Evolutionary conservation across 2,888 invertebrate genomes (phyloP), one percentile per base, ranked within the genome.

Genomic region (Conops quadrifasciatus): DNA sequence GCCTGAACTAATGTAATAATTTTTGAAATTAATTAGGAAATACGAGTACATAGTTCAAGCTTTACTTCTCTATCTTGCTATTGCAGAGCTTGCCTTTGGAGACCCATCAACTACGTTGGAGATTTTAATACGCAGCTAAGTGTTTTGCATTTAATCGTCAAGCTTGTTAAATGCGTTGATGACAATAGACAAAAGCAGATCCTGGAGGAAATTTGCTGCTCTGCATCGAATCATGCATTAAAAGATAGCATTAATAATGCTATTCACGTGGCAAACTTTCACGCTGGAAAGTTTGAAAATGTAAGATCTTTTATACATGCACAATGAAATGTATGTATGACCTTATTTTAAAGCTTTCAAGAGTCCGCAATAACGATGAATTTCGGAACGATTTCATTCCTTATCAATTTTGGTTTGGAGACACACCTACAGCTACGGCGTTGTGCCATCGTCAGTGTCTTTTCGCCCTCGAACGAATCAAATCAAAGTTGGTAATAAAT

Each of bases 71-170:
- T 26, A 28, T n/a, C n/a, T 9, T 62, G 11, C 19, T 19, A 5
- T 59, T 73, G 49, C 56, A 79, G 79, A 4, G 74, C 74, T 36
- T 76, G 75, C n/a, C 65, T 80, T 49, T 80, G 80, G 80, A 70
- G 72, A 63, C 77, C 79, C 24, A 73, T 79, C 64, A 75, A 76
- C 43, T 72, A 77, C 24, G 78, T 75, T 21, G 78, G 77, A 1
- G 78, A 80, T 62, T 79, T 76, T 43, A 80, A 78, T 62, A 78
- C 78, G 0, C 79, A 80, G 69, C 71, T 75, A 51, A 28, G 76
- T 30, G 75, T 75, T 7, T 69, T 80, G 1, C 75, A 75, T 28
- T 65, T 78, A 45, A 71, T 78, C 58, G 72, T 72, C 1, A 69
- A 72, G 56, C 53, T 79, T 7, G 70, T 80, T 2, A 75, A 74